Base-by-base conservation (phyloP, 2,113 vertebrate genomes). In the Azemiops feae region DNA sequence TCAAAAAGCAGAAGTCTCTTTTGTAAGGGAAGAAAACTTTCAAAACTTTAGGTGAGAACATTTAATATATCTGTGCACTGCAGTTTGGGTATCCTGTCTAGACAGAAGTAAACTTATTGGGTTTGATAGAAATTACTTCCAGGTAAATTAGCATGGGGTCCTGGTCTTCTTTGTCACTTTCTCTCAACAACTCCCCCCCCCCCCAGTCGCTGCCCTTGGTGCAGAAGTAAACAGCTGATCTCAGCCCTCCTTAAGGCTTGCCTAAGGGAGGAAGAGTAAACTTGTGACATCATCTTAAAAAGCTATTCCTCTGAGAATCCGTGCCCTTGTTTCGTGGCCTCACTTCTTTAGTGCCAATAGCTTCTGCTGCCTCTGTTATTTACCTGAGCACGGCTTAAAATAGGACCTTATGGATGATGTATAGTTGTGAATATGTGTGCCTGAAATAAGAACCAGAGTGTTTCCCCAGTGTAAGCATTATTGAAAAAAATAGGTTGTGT, bases 191-290 rank as follows among this genome's bases (percentile, higher is more conserved):
- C 34, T 88, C 8, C 86, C n/a, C n/a, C n/a, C n/a, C n/a, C n/a
- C n/a, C n/a, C 18, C 43, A 90, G 88, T 92, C 14, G 20, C 34
- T 0, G 85, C n/a, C 93, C 27, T 16, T 0, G 89, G 39, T 60
- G 9, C 30, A 88, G 52, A 89, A 92, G 91, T 89, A 53, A 88
- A 88, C 11, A 93, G 45, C 16, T 96, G 93, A 93, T 94, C 91
- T 95, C 53, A 60, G 86, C 95, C 92, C 92, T 94, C 90, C 95
- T 91, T 43, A 52, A 94, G 94, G 95, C 94, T 64, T 87, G 93
- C 93, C 94, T 92, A 92, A 87, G 91, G 94, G 81, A 93, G 52
- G 91, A 92, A 87, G 27, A 27, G n/a, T 16, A 0, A 6, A 87
- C 85, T n/a, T 94, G 88, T 25, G 90, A 90, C 88, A 93, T 4